These are phyloP conservation scores for Centropus unirufus DNA, from an alignment of 2,113 vertebrate species.

Conservation along the genomic window DNA sequence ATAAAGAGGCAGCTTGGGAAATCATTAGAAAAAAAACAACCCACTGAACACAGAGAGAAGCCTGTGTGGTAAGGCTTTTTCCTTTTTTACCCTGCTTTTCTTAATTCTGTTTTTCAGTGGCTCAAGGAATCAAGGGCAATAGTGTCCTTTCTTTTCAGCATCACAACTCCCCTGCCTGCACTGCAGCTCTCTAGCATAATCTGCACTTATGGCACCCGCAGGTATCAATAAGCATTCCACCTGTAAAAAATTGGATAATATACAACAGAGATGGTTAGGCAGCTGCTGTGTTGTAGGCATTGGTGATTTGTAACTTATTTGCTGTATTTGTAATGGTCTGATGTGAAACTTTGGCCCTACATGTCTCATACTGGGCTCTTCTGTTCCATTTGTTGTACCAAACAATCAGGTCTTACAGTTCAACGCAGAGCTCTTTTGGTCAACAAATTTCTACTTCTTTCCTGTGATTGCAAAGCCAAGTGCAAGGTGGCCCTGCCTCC, in stretches of 20 bases:
- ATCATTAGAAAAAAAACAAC: neutral
- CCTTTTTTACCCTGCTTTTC: neutral
- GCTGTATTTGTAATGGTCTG: neutral
- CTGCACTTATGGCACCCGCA: neutral
- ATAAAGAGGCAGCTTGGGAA: constrained; percentile 32
- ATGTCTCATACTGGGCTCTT: neutral
- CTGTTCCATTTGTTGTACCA: neutral
- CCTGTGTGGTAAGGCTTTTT: neutral
- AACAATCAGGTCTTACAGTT: neutral
- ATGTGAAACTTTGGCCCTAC: neutral
- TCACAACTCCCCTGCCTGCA: neutral
- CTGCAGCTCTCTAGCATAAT: neutral
- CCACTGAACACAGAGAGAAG: neutral
- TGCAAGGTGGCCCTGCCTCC: neutral
- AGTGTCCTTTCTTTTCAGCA: neutral
- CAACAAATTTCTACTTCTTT: neutral
- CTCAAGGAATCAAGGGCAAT: neutral
- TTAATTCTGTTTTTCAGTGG: neutral
- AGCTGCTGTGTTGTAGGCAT: neutral
- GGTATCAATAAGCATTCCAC: neutral
- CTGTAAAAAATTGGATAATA: neutral
- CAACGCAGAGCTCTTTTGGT: neutral
- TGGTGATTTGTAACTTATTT: neutral
- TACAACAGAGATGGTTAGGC: neutral
- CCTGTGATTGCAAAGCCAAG: neutral